Evolutionary conservation across 2,797 vertebrate species (phyloP).

Genomic region (Tachyglossus aculeatus): DNA sequence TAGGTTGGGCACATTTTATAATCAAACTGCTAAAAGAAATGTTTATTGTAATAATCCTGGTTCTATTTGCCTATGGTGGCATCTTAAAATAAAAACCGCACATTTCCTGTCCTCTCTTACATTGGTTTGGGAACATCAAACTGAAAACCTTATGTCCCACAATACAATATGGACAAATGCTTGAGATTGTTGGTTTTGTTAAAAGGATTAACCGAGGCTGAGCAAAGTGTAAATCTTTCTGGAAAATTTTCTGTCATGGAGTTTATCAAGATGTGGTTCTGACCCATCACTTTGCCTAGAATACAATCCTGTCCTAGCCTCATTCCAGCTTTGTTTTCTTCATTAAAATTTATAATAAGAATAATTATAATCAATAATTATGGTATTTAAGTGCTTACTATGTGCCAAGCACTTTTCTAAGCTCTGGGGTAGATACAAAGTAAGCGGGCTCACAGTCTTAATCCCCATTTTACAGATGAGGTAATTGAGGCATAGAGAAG

Average conservation of each 20-base stretch:
- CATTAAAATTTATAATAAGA: too few relatives aligned
- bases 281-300: constrained; percentile 8
- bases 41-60: too few relatives aligned
- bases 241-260: constrained; percentile 4
- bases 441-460: too few relatives aligned
- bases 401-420: too few relatives aligned
- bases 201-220: constrained; percentile 19
- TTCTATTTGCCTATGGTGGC: constrained; percentile 8
- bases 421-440: too few relatives aligned
- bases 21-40: too few relatives aligned
- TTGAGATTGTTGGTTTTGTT: constrained; percentile 45
- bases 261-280: constrained; percentile 13
- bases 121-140: constrained; percentile 21
- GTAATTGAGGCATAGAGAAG: too few relatives aligned
- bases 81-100: constrained; percentile 2
- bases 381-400: too few relatives aligned
- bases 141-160: background rate
- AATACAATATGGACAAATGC: constrained; percentile 38
- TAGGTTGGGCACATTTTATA: background rate
- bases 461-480: too few relatives aligned
- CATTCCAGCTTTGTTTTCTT: too few relatives aligned
- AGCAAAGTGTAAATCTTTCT: constrained; percentile 14
- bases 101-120: constrained; percentile 10
- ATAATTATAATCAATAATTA: too few relatives aligned
- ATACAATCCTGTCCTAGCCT: background rate